phyloP scores from a whole-genome alignment of 92 coral and sea anemone species.

The Epizoanthus rinbou region DNA sequence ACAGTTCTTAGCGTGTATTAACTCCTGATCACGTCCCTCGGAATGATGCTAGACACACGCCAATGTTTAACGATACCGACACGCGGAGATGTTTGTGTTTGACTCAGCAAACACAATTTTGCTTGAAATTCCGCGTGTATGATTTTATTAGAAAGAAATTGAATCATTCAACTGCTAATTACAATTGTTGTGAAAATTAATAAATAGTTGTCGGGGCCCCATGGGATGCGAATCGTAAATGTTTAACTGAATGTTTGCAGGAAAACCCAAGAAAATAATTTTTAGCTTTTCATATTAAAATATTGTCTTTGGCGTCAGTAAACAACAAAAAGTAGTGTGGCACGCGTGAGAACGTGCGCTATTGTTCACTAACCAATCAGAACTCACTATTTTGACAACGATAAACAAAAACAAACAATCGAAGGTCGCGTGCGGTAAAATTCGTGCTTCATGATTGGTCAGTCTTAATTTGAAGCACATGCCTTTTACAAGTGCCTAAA shows the following conservation, averaged over 20 bases:
- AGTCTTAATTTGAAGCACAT: constrained; percentile 73
- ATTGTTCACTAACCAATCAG: constrained; percentile 81
- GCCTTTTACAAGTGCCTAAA: constrained; percentile 69
- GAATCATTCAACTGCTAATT: constrained; percentile 62
- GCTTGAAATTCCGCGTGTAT: constrained; percentile 60
- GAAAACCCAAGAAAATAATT: constrained; percentile 9
- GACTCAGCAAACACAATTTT: constrained; percentile 21
- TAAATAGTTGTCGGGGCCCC: constrained; percentile 57
- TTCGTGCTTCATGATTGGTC: constrained; percentile 75
- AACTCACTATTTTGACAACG: constrained; percentile 59
- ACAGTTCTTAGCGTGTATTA: background rate
- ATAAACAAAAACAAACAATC: constrained; percentile 82
- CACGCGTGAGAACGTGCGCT: constrained; percentile 94
- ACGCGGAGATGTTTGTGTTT: constrained; percentile 30
- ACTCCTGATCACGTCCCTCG: background rate
- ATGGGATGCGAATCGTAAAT: constrained; percentile 47
- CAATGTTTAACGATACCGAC: constrained; percentile 29
- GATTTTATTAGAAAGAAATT: constrained; percentile 37
- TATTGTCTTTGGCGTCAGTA: constrained; percentile 66
- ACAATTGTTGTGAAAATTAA: constrained; percentile 48
- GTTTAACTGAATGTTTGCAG: constrained; percentile 24
- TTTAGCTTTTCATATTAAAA: constrained; percentile 46
- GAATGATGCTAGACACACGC: constrained; percentile 25
- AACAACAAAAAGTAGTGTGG: constrained; percentile 42
- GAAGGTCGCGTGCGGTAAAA: constrained; percentile 92